These are phyloP conservation scores for Bursaphelenchus okinawaensis DNA, from an alignment of 2,888 invertebrate genomes.

Conservation along the genomic window DNA sequence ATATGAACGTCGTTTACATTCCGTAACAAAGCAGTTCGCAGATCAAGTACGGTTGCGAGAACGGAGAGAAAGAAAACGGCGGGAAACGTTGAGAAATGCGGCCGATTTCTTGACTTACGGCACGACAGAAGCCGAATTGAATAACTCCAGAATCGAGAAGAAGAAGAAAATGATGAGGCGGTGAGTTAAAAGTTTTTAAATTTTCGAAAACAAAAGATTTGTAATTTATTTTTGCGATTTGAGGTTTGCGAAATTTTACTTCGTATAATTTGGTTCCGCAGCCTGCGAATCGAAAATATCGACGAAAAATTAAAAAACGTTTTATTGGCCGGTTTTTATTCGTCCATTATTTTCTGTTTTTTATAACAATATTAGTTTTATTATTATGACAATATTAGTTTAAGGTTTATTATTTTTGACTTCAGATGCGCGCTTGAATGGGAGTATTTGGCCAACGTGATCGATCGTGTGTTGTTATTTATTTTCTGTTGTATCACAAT, in stretches of 20 bases:
- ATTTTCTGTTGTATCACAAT: constrained; percentile 45
- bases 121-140: constrained; percentile 19
- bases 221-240: no score
- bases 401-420: constrained; percentile 24
- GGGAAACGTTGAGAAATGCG: constrained; percentile 35
- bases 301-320: constrained; percentile 8
- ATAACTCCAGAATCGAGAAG: constrained; percentile 43
- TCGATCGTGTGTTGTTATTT: constrained; percentile 49
- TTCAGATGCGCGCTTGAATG: constrained; percentile 51
- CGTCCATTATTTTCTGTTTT: not conserved
- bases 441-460: constrained; percentile 53
- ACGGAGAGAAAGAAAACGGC: constrained; percentile 24
- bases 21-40: constrained; percentile 46
- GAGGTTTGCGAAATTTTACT: no score
- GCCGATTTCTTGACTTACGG: constrained; percentile 31
- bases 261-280: no score
- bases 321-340: no score
- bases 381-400: not conserved
- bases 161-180: constrained; percentile 52
- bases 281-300: no score
- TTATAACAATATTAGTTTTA: constrained; percentile 2
- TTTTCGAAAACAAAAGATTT: no score
- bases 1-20: constrained; percentile 44
- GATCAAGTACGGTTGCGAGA: constrained; percentile 20
- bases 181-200: constrained; percentile 24